phyloP scores from a whole-genome alignment of 2,113 vertebrate genomes.

The Gavia stellata region DNA sequence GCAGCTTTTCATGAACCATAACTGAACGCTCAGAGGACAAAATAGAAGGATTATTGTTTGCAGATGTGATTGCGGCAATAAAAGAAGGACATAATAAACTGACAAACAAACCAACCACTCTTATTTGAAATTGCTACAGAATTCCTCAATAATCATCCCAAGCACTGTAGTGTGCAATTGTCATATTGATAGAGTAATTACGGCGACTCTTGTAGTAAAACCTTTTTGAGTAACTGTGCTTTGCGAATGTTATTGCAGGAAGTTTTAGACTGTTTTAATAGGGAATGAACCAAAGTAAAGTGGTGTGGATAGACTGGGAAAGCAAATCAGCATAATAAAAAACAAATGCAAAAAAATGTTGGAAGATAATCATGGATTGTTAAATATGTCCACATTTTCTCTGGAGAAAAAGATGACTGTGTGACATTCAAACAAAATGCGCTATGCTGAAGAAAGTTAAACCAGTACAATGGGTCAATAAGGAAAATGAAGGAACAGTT shows the following conservation, averaged over 20 bases:
- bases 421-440: not conserved
- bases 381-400: not conserved
- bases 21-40: not conserved
- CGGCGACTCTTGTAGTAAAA: not conserved
- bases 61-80: conserved; percentile 45
- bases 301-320: not conserved
- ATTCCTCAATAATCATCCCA: not conserved
- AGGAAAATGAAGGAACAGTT: not conserved
- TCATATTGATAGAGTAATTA: not conserved
- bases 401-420: not conserved
- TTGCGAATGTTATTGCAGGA: not conserved
- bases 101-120: not conserved
- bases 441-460: not conserved
- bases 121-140: not conserved
- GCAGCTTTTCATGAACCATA: conserved; percentile 18
- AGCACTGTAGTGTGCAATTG: not conserved
- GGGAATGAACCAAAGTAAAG: not conserved
- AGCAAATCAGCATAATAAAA: not conserved
- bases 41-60: conserved; percentile 42
- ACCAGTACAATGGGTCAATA: not conserved
- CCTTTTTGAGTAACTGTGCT: not conserved
- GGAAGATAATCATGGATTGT: not conserved
- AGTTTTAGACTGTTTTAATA: not conserved
- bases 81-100: conserved; percentile 5
- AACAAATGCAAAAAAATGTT: not conserved